Evolutionary conservation across 2,113 vertebrate genomes (phyloP).

Genomic region (Platysternon megacephalum): DNA sequence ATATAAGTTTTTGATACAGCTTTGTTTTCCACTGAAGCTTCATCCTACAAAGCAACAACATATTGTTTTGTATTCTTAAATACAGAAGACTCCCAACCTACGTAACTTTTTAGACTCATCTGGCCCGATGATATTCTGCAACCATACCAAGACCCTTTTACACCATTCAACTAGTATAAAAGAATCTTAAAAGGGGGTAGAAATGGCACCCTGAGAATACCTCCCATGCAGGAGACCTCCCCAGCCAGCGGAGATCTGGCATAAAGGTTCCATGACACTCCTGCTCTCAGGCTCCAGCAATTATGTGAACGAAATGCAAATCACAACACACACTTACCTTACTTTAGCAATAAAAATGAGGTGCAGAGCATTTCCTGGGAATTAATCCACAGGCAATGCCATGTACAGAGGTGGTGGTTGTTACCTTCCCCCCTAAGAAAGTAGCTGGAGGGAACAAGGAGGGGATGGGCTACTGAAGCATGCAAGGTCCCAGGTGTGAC

Average conservation of each 20-base stretch:
- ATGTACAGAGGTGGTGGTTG: background rate
- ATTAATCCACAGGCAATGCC: background rate
- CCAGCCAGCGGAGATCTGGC: background rate
- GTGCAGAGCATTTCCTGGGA: background rate
- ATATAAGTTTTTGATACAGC: constrained; percentile 8
- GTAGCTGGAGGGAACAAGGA: background rate
- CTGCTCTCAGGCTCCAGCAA: background rate
- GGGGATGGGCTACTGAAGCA: background rate
- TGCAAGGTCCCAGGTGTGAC: background rate
- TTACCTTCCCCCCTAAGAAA: background rate
- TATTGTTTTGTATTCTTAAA: background rate
- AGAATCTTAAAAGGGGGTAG: background rate
- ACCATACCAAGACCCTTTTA: background rate
- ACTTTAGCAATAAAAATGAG: background rate
- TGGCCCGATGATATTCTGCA: background rate
- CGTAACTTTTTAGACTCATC: background rate
- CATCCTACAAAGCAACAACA: constrained; percentile 59
- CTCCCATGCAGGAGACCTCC: background rate
- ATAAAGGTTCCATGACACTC: background rate
- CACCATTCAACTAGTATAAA: background rate
- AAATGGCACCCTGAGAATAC: background rate
- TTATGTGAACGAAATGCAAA: background rate
- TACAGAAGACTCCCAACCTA: background rate
- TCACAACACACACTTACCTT: background rate
- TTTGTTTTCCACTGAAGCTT: constrained; percentile 31